Evolutionary conservation across 2,888 invertebrate genomes (phyloP), one percentile per base, ranked within the genome.

Genomic region (Apodemia duryi): DNA sequence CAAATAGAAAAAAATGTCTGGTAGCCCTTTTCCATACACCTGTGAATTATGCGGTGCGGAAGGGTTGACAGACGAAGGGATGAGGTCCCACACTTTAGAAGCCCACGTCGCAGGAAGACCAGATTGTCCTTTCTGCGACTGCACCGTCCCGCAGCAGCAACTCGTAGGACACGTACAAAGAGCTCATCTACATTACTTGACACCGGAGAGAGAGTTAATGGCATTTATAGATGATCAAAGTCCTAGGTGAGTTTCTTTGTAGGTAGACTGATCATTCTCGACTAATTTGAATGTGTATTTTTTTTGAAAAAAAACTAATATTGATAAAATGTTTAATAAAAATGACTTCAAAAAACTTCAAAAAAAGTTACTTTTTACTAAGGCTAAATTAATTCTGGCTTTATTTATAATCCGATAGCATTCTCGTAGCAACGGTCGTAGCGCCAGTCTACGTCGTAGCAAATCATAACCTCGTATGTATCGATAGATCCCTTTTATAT

Each of bases 21-120:
- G 79, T 67, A 91, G 90, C 70, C 91, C 92, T 13, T 91, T 91
- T 65, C 91, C 92, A 0, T 92, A 92, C 73, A 92, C 95, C 65
- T 97, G 97, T 86, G 96, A 97, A 86, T 95, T 97, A 70, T 97
- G 97, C 83, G 97, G 97, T n/a, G 93, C 95, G 71, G 96, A 96
- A 75, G 96, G 96, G 29, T 92, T 97, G 68, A 94, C 94, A 67
- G 96, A 96, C 80, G 96, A 96, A 69, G 94, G 95, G 72, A 95
- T 97, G 94, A 90, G 96, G 69, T 92, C 94, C 29, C 97, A 97
- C 83, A 96, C 96, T 68, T 92, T 95, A 65, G 93, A 95, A 61
- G 95, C 94, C 73, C 97, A 97, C 81, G 94, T 97, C 10, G 95
- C 96, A 69, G 96, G 96, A 0, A 94, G 95, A 70, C 95, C 95